Percentiles rank a stretch among this genome's conserved stretches.
phyloP scores from a whole-genome alignment of 2,113 vertebrate species.

The Coreoperca whiteheadi region DNA sequence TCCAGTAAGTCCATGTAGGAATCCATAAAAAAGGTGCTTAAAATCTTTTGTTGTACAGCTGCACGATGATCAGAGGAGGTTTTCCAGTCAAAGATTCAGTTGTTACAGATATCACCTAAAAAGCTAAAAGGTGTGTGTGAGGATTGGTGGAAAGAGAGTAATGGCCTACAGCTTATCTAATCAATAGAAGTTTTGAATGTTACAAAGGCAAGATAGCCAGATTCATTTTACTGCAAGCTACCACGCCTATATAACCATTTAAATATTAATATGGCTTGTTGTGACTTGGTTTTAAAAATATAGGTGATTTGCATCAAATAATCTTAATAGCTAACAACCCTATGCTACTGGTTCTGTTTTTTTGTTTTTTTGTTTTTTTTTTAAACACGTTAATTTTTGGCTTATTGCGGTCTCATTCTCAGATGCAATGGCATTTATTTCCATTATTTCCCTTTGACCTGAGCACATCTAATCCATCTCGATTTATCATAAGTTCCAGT shows the following conservation, averaged over 20 bases:
- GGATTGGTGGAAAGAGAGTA: neutral
- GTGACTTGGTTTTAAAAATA: neutral
- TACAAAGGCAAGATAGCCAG: slow-evolving; percentile 6
- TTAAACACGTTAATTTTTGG: neutral
- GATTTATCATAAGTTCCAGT: slow-evolving; percentile 14
- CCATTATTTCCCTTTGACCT: slow-evolving; percentile 49
- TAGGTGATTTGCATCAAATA: slow-evolving; percentile 17
- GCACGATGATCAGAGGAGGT: slow-evolving; percentile 70
- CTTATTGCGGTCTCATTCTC: slow-evolving; percentile 29
- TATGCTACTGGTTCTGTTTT: slow-evolving; percentile 7
- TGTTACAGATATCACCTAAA: slow-evolving; percentile 22
- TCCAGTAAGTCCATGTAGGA: slow-evolving; percentile 70
- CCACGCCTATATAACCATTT: neutral
- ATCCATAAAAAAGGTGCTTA: slow-evolving; percentile 75
- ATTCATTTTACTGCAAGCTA: slow-evolving; percentile 9
- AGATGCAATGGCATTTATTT: slow-evolving; percentile 36
- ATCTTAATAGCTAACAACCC: neutral
- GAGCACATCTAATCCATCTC: slow-evolving; percentile 44
- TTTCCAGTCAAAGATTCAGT: slow-evolving; percentile 68
- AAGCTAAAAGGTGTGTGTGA: slow-evolving; percentile 1
- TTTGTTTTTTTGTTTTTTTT: no score
- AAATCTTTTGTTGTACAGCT: slow-evolving; percentile 68
- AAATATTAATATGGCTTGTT: slow-evolving; percentile 44
- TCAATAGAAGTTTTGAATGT: neutral
- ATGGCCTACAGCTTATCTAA: neutral